phyloP scores from a whole-genome alignment of 2,113 vertebrate genomes.

The Nannospalax galili region DNA sequence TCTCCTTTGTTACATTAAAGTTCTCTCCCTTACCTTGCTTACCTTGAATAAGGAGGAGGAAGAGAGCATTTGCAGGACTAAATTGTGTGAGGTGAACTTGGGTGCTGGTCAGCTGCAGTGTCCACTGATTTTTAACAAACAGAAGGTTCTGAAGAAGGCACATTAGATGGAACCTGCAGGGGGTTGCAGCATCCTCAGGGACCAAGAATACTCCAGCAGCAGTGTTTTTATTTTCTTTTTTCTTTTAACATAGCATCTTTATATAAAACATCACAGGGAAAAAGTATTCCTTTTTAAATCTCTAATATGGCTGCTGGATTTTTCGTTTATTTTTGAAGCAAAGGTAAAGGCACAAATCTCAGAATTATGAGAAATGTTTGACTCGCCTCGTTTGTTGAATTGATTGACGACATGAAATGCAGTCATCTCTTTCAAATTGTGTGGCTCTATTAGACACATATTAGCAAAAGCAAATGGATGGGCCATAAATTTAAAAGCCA shows the following conservation, averaged over 20 bases:
- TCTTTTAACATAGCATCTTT: constrained; percentile 20
- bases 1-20: constrained; percentile 87
- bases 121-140: constrained; percentile 62
- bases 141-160: constrained; percentile 56
- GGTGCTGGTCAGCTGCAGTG: background rate
- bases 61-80: constrained; percentile 20
- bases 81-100: constrained; percentile 33
- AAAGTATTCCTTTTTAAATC: constrained; percentile 44
- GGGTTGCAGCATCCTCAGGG: constrained; percentile 22
- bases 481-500: constrained; percentile 43
- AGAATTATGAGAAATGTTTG: constrained; percentile 52
- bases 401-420: constrained; percentile 30
- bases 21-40: constrained; percentile 74
- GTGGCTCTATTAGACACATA: constrained; percentile 26
- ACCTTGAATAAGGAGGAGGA: constrained; percentile 53
- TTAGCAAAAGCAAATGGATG: constrained; percentile 48
- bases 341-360: constrained; percentile 18
- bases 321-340: constrained; percentile 53
- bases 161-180: constrained; percentile 39
- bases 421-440: constrained; percentile 2
- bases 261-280: constrained; percentile 55
- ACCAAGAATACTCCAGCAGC: constrained; percentile 61
- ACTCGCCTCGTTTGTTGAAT: constrained; percentile 1
- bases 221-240: background rate
- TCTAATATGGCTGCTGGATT: constrained; percentile 6